Evolutionary conservation across 2,797 vertebrate species (phyloP).

Genomic region (Takifugu ocellatus): DNA sequence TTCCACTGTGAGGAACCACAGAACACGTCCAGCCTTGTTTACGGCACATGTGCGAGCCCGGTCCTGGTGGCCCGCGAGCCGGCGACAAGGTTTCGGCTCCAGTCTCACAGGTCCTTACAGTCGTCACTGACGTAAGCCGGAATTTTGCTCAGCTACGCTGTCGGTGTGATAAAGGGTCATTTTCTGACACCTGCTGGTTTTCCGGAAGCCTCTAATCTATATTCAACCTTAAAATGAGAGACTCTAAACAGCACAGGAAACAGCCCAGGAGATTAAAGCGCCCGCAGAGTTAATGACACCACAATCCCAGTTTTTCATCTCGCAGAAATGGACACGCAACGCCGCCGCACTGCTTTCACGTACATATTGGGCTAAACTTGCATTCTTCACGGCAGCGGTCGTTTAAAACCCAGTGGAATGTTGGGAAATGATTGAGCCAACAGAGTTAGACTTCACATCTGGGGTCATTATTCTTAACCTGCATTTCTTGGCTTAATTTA

Average conservation of each 20-base stretch:
- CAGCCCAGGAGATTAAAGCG: conserved; percentile 33
- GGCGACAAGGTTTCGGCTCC: too few species aligned
- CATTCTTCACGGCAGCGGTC: conserved; percentile 77
- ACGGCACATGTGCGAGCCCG: too few species aligned
- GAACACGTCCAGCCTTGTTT: too few species aligned
- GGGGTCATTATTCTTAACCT: conserved; percentile 72
- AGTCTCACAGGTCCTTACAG: not conserved
- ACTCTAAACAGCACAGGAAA: conserved; percentile 29
- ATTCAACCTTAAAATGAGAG: conserved; percentile 13
- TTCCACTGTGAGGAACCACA: too few species aligned
- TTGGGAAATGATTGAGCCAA: conserved; percentile 76
- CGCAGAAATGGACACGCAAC: conserved; percentile 24
- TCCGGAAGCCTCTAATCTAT: not conserved
- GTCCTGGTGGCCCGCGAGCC: too few species aligned
- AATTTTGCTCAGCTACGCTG: not conserved
- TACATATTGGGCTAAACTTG: conserved; percentile 75
- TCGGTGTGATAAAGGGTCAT: not conserved
- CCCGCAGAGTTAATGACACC: conserved; percentile 42
- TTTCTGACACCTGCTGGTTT: not conserved
- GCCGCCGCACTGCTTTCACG: conserved; percentile 46
- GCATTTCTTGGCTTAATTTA: conserved; percentile 66
- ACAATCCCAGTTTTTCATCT: conserved; percentile 38
- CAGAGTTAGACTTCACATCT: conserved; percentile 67
- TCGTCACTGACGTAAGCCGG: not conserved
- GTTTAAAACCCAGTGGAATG: conserved; percentile 81